A percentile compares a stretch with the other conserved stretches of the same genome.
Evolutionary conservation across 2,888 invertebrate genomes (phyloP).

Genomic region (Diarsia mendica): DNA sequence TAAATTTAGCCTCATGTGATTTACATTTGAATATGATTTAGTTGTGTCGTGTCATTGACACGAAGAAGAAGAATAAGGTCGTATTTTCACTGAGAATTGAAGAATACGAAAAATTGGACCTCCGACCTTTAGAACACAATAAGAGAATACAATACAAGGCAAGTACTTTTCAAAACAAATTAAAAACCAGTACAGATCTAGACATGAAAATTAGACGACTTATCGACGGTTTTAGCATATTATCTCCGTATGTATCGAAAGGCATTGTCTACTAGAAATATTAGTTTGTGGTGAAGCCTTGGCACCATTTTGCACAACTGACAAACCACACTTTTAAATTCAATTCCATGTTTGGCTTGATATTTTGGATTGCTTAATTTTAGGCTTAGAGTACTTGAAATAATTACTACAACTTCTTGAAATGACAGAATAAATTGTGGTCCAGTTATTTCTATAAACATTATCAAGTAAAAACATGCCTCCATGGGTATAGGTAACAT

Average conservation of each 20-base stretch:
- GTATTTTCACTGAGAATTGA: constrained; percentile 25
- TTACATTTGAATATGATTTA: constrained; percentile 32
- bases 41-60: not conserved
- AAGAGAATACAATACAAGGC: constrained; percentile 16
- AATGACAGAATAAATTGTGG: not conserved
- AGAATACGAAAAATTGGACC: not conserved
- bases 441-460: not conserved
- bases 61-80: not conserved
- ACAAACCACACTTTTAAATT: constrained; percentile 53
- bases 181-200: constrained; percentile 60
- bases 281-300: constrained; percentile 50
- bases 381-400: constrained; percentile 18
- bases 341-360: constrained; percentile 39
- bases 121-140: constrained; percentile 28
- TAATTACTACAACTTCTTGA: not conserved
- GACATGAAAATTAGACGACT: constrained; percentile 63
- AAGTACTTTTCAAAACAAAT: constrained; percentile 32
- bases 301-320: constrained; percentile 46
- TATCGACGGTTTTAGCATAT: constrained; percentile 59
- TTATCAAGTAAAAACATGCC: not conserved
- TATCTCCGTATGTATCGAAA: constrained; percentile 60
- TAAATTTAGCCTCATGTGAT: constrained; percentile 16
- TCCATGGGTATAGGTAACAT: not conserved
- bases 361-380: constrained; percentile 35
- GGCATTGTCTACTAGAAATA: constrained; percentile 59